These are phyloP conservation scores for Tholera decimalis DNA, from an alignment of 2,888 invertebrate genomes.

Conservation along the genomic window DNA sequence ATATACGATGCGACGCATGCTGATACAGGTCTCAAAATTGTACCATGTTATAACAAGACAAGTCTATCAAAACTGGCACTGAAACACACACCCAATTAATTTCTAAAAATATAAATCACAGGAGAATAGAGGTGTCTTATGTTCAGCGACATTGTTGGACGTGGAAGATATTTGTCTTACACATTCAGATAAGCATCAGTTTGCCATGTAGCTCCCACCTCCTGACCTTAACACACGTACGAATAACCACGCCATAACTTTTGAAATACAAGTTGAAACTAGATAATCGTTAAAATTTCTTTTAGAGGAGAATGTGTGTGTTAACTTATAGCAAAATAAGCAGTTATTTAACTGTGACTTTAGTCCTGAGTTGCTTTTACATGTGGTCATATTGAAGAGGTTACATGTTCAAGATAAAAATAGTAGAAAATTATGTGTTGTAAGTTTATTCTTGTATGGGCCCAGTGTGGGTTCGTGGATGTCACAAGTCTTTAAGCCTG, in stretches of 20 bases:
- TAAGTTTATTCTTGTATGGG: not conserved
- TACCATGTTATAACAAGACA: not conserved
- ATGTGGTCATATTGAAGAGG: too few species aligned
- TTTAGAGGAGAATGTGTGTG: not conserved
- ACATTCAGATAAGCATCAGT: slow-evolving; percentile 82
- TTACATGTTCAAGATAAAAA: slow-evolving; percentile 3
- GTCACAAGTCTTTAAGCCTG: too few species aligned
- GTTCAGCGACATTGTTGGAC: slow-evolving; percentile 73
- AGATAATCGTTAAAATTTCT: slow-evolving; percentile 50
- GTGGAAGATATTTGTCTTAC: slow-evolving; percentile 88
- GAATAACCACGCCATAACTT: slow-evolving; percentile 51
- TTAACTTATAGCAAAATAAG: slow-evolving; percentile 18
- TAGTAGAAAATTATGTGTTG: not conserved
- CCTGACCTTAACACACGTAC: slow-evolving; percentile 69
- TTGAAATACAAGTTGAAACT: slow-evolving; percentile 47
- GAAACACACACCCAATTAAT: slow-evolving; percentile 55
- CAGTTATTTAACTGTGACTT: slow-evolving; percentile 9
- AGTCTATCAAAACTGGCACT: slow-evolving; percentile 2
- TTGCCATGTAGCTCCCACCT: slow-evolving; percentile 71
- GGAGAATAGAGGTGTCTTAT: slow-evolving; percentile 43
- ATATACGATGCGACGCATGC: too few species aligned
- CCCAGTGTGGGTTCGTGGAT: too few species aligned
- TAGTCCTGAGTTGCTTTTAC: not conserved
- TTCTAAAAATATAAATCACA: slow-evolving; percentile 56
- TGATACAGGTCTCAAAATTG: not conserved